These are phyloP conservation scores for Desmophyllum pertusum DNA, from an alignment of 92 coral and sea anemone species.

Conservation along the genomic window DNA sequence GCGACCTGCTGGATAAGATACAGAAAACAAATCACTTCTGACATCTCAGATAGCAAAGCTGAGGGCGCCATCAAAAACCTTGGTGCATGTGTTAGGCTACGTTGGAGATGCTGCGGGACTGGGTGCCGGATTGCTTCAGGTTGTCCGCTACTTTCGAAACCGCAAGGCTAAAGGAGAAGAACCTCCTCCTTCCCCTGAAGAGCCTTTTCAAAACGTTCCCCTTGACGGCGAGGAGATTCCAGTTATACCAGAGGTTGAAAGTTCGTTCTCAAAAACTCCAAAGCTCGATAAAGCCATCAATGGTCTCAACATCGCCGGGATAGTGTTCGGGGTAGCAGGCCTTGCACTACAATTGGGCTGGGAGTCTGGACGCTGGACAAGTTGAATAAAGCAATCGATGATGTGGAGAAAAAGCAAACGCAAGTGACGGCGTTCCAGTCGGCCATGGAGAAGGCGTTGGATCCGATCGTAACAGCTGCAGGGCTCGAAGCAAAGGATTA, in stretches of 20 bases:
- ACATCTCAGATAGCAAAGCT: slow-evolving; percentile 17
- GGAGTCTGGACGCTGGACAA: slow-evolving; percentile 64
- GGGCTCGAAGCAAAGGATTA: slow-evolving; percentile 47
- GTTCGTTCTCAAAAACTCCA: slow-evolving; percentile 42
- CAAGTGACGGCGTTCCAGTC: slow-evolving; percentile 19
- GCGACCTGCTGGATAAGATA: slow-evolving; percentile 53
- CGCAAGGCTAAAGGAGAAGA: not conserved
- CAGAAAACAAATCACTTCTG: slow-evolving; percentile 37
- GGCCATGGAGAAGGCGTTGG: slow-evolving; percentile 49
- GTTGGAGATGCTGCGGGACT: not conserved
- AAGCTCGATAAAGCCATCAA: slow-evolving; percentile 28
- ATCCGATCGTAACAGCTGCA: slow-evolving; percentile 41
- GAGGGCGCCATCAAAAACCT: slow-evolving; percentile 42
- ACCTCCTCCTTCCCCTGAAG: slow-evolving; percentile 42
- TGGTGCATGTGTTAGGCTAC: slow-evolving; percentile 36
- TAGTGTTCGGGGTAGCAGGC: slow-evolving; percentile 69
- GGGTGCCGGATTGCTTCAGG: not conserved
- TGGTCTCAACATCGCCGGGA: slow-evolving; percentile 64
- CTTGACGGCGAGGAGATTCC: slow-evolving; percentile 7
- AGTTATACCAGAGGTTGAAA: slow-evolving; percentile 24
- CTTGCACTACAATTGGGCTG: slow-evolving; percentile 61
- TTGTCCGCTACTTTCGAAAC: not conserved
- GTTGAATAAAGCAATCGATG: slow-evolving; percentile 53
- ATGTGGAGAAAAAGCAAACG: slow-evolving; percentile 55
- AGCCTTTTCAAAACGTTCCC: not conserved